Base-by-base conservation (phyloP, 2,888 invertebrate species). In the Archips crataeganus region DNA sequence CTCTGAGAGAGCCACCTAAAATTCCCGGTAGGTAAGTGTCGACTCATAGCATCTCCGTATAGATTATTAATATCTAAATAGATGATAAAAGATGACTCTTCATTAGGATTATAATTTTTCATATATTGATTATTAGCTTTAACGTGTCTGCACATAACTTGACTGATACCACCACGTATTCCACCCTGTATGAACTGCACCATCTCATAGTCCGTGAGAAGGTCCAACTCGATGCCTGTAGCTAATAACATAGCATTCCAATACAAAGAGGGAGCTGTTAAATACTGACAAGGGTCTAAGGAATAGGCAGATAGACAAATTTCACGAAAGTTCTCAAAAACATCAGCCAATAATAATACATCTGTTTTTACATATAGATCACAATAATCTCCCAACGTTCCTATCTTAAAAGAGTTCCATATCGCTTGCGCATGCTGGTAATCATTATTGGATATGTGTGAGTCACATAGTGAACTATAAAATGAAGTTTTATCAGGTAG, bases 211-310 rank as follows among this genome's bases (percentile, higher is more conserved):
- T 79, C 79, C 2, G 75, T 79, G 9, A 81, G 36, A 4, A 80
- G 39, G 60, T 79, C 79, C 8, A 80, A 64, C 34, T 76, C 57
- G 3, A 78, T 64, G 47, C 78, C 36, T 0, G 77, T 81, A 67
- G 67, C 67, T 77, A 45, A 77, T 59, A 81, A 34, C 78, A 81
- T 79, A 10, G 79, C 80, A 76, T 82, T 79, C 80, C 80, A 81
- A 70, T 78, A 79, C 62, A 81, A 74, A 0, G 79, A 79, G 0
- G 80, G 81, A n/a, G 79, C 72, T 34, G 77, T 75, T 49, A 68
- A 66, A 57, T 76, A 79, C 15, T 77, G 75, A 8, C 75, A 61
- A n/a, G 75, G 77, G 13, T 71, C 71, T 11, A 71, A 11, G 39
- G 60, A 11, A 51, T 71, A 71, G 2, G 66, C 60, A 61, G 71